Base-by-base conservation (phyloP, 2,888 invertebrate species). In the Incurvaria masculella region DNA sequence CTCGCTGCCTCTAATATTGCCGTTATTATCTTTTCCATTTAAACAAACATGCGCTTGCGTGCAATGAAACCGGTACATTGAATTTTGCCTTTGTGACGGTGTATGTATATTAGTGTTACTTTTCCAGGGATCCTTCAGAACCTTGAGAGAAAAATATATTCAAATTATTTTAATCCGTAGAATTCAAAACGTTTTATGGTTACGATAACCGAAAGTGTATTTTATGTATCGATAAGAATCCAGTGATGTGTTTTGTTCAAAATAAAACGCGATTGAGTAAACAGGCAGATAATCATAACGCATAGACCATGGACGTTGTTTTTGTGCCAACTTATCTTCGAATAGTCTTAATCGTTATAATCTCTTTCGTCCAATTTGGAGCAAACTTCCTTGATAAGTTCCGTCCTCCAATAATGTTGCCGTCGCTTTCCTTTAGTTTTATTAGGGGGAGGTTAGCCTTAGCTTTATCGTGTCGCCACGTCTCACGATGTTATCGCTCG, bases 21-120 rank as follows among this genome's bases (percentile, higher is more conserved):
- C 72, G 74, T 75, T 78, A 76, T 75, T 75, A 74, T 72, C 73
- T 70, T 60, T 69, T 73, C 74, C 65, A 72, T 68, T 68, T 75
- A 72, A 73, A 71, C 72, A 74, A 74, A 75, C 74, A 75, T 75
- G 73, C 71, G 68, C 69, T 71, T 64, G 58, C 58, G 60, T 72
- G 64, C 65, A 68, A 73, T 74, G 71, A 67, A 14, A 33, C 14
- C 33, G 14, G 33, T 33, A 33, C 8, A 14, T 33, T 33, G 3
- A 33, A 33, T 33, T 33, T 33, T 33, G 14, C n/a, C n/a, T 33
- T 11, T 14, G 14, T n/a, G 14, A 33, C 33, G 3, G 33, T 33
- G 33, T 8, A 33, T 33, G 4, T n/a, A n/a, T n/a, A n/a, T n/a
- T n/a, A n/a, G n/a, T n/a, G n/a, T n/a, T n/a, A n/a, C n/a, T n/a